phyloP scores from a whole-genome alignment of 1,140 invertebrate species.

The Sycophila sp. region DNA sequence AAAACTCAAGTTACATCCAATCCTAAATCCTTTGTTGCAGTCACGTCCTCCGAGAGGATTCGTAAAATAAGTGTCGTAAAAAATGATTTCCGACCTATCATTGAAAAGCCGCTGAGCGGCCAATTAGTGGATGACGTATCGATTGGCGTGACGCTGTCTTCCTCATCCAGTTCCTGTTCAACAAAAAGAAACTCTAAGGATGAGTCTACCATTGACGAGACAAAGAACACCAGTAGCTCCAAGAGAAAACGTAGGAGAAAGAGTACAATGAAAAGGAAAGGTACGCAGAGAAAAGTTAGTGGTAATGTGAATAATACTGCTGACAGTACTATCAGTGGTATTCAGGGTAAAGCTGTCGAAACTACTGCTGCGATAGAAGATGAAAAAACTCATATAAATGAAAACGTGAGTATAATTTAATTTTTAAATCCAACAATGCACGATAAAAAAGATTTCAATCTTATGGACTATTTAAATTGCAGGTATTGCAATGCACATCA shows the following conservation, averaged over 20 bases:
- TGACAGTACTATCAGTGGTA: neutral
- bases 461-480: slow-evolving; percentile 1
- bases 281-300: slow-evolving; percentile 76
- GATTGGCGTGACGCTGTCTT: neutral
- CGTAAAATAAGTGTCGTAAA: slow-evolving; percentile 66
- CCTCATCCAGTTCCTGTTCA: slow-evolving; percentile 27
- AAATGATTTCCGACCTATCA: slow-evolving; percentile 72
- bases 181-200: slow-evolving; percentile 59
- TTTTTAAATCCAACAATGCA: too few relatives aligned
- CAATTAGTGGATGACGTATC: slow-evolving; percentile 52
- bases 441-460: neutral
- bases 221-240: slow-evolving; percentile 57
- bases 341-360: slow-evolving; percentile 5
- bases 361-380: neutral
- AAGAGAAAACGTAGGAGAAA: slow-evolving; percentile 83
- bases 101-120: slow-evolving; percentile 47
- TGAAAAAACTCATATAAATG: neutral
- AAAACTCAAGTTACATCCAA: slow-evolving; percentile 41
- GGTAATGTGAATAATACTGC: slow-evolving; percentile 36
- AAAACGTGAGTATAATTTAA: neutral
- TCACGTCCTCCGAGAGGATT: slow-evolving; percentile 59
- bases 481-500: neutral
- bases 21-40: slow-evolving; percentile 61
- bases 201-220: slow-evolving; percentile 51
- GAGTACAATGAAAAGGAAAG: slow-evolving; percentile 81